These are phyloP conservation scores for Bettongia penicillata DNA, from an alignment of 2,113 vertebrate species.

Conservation along the genomic window DNA sequence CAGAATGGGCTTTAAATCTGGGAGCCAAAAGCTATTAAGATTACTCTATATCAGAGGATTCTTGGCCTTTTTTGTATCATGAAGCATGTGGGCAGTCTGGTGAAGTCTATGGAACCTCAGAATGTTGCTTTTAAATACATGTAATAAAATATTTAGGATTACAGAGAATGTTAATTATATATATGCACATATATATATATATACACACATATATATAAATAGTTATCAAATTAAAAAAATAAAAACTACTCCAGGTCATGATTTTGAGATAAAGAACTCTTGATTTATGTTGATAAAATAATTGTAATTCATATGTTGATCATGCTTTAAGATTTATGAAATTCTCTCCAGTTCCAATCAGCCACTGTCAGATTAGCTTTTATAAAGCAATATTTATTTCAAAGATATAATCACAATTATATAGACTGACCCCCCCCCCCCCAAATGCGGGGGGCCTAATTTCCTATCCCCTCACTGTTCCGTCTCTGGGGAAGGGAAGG, in stretches of 20 bases:
- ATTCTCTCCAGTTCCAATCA: background rate
- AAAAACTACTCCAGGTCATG: background rate
- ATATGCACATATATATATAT: too few species aligned
- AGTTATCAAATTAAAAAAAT: background rate
- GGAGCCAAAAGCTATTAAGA: background rate
- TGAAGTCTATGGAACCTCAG: background rate
- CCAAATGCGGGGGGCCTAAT: background rate
- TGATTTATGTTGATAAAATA: background rate
- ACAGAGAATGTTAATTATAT: background rate
- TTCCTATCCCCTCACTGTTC: background rate
- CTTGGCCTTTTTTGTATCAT: background rate
- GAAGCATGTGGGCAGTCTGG: background rate
- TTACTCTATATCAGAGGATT: background rate
- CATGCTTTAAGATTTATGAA: background rate
- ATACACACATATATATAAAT: background rate
- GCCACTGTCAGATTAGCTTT: background rate
- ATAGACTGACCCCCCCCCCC: background rate
- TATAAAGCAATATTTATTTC: background rate
- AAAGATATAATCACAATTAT: background rate
- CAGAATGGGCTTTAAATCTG: background rate
- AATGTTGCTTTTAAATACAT: background rate
- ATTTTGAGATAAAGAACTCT: background rate
- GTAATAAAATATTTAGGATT: background rate
- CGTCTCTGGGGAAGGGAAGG: background rate
- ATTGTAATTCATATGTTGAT: background rate